Percentiles rank a stretch among this genome's conserved stretches.
phyloP scores from a whole-genome alignment of 1,140 invertebrate species.

The Arion vulgaris region DNA sequence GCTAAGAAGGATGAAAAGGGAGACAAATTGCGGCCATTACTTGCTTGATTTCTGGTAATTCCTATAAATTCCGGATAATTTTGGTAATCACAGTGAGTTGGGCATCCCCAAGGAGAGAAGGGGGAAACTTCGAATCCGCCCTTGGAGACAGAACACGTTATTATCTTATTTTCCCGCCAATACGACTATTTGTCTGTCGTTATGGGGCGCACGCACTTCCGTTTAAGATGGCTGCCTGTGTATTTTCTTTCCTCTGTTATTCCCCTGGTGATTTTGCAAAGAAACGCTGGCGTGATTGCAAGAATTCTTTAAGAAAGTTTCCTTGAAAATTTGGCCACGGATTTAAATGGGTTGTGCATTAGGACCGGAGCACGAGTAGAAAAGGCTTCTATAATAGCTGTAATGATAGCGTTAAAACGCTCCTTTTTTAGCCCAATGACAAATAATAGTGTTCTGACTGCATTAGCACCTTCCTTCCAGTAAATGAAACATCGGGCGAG shows the following conservation, averaged over 20 bases:
- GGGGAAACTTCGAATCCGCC: slow-evolving; percentile 15
- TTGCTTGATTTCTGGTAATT: slow-evolving; percentile 43
- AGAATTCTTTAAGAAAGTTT: slow-evolving; percentile 13
- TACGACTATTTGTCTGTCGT: slow-evolving; percentile 38
- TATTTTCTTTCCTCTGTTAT: slow-evolving; percentile 11
- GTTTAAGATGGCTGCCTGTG: slow-evolving; percentile 21
- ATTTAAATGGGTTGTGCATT: slow-evolving; percentile 21
- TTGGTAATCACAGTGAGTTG: slow-evolving; percentile 36
- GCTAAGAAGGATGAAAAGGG: slow-evolving; percentile 39
- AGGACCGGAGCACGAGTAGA: slow-evolving; percentile 4
- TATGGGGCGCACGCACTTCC: slow-evolving; percentile 40
- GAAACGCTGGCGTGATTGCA: slow-evolving; percentile 13
- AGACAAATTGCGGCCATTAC: slow-evolving; percentile 42
- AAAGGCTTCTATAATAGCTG: slow-evolving; percentile 6
- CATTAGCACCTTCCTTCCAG: slow-evolving; percentile 2
- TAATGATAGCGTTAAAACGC: slow-evolving; percentile 27
- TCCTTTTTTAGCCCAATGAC: slow-evolving; percentile 11
- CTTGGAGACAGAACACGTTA: slow-evolving; percentile 34
- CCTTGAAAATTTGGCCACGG: slow-evolving; percentile 5
- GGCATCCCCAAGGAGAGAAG: slow-evolving; percentile 35
- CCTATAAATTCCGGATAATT: slow-evolving; percentile 41
- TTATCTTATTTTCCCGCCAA: slow-evolving; percentile 44
- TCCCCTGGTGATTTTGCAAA: not conserved
- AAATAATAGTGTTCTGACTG: slow-evolving; percentile 17
- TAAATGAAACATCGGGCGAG: not conserved